Percentiles rank a stretch among this genome's conserved stretches.
These are phyloP conservation scores for Andrena praecox DNA, from an alignment of 2,888 invertebrate genomes.

Conservation along the genomic window DNA sequence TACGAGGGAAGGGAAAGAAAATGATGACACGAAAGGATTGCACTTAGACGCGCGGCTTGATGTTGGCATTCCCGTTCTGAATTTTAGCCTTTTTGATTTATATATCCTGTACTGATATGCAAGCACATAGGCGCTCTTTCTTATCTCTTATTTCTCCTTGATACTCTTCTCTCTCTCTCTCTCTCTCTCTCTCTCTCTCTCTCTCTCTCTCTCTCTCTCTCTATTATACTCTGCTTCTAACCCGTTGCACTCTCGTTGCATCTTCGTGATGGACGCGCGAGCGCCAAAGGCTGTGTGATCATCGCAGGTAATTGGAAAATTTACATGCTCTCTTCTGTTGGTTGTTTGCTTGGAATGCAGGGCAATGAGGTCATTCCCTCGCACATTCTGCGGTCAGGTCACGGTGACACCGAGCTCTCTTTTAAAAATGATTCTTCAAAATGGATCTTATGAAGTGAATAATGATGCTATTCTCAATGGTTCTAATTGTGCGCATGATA, in stretches of 20 bases:
- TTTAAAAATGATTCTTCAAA: background rate
- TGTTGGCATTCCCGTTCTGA: background rate
- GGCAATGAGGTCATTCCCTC: slow-evolving; percentile 54
- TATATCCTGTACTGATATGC: no score
- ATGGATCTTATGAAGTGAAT: no score
- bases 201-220: background rate
- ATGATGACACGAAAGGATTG: background rate
- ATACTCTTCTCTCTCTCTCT: background rate
- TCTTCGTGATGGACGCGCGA: slow-evolving; percentile 58
- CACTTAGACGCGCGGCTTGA: background rate
- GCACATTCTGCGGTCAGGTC: no score
- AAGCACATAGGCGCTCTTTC: background rate
- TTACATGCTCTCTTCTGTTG: slow-evolving; percentile 52
- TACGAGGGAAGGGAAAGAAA: slow-evolving; percentile 11
- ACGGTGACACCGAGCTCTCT: background rate
- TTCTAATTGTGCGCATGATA: no score
- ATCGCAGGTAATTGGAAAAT: slow-evolving; percentile 70
- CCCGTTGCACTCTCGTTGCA: slow-evolving; percentile 43
- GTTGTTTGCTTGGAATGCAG: slow-evolving; percentile 38
- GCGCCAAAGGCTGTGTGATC: slow-evolving; percentile 60
- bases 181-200: background rate
- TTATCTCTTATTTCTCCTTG: background rate
- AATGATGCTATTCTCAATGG: no score
- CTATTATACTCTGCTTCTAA: background rate
- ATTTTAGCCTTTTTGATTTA: no score